Evolutionary conservation across 1,140 invertebrate species (phyloP).

Genomic region (Penaeus vannamei): DNA sequence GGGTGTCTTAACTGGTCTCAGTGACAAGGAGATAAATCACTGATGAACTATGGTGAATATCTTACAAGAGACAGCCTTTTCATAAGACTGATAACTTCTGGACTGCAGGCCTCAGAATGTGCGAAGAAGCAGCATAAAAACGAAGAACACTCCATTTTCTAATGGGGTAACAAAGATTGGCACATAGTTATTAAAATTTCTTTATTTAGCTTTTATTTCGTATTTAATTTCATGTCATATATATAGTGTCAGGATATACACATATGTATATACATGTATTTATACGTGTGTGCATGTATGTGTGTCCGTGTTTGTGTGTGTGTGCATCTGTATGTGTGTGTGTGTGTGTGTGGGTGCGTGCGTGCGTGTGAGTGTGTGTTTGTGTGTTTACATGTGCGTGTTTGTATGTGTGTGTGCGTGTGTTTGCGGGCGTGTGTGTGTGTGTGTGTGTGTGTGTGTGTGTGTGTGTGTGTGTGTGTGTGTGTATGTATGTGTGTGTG

Average conservation of each 20-base stretch:
- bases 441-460: slow-evolving; percentile 3
- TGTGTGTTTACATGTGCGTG: not conserved
- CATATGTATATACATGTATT: not conserved
- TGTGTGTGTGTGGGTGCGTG: not conserved
- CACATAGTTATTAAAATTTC: too few relatives aligned
- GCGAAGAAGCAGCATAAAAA: too few relatives aligned
- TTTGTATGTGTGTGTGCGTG: not conserved
- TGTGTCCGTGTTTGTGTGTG: not conserved
- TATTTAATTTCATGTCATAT: too few relatives aligned
- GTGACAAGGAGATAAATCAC: too few relatives aligned
- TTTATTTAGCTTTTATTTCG: too few relatives aligned
- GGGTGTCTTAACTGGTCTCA: too few relatives aligned
- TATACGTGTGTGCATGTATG: not conserved
- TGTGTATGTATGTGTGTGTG: not conserved
- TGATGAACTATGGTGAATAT: too few relatives aligned
- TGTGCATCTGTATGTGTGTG: slow-evolving; percentile 1
- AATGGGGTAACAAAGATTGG: too few relatives aligned
- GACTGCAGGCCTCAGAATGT: too few relatives aligned
- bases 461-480: not conserved
- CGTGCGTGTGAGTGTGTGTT: not conserved
- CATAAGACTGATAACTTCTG: too few relatives aligned
- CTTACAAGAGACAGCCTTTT: too few relatives aligned
- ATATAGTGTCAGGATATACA: not conserved
- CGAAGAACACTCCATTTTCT: too few relatives aligned
- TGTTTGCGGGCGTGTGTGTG: slow-evolving; percentile 76